Evolutionary conservation across 2,797 vertebrate species (phyloP).

Genomic region (Emys orbicularis): DNA sequence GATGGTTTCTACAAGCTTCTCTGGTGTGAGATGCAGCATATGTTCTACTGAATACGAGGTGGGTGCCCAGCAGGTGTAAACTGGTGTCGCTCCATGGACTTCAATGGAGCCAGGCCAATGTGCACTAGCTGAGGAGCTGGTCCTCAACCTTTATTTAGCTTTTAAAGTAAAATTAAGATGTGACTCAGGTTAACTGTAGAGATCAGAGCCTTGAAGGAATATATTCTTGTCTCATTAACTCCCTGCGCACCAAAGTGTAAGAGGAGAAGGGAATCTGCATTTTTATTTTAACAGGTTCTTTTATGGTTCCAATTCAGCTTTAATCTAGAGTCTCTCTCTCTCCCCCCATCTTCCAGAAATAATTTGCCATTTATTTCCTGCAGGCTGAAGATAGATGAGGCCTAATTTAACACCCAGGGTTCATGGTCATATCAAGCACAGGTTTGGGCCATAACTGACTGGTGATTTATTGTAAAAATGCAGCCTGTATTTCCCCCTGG

Average conservation of each 20-base stretch:
- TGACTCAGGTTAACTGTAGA: neutral
- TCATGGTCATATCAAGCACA: accelerated
- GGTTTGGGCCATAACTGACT: neutral
- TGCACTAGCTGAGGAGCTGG: neutral
- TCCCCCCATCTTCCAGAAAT: neutral
- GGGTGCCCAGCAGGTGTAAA: neutral
- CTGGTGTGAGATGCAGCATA: neutral
- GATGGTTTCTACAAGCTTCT: neutral
- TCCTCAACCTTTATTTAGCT: neutral
- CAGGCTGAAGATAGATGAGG: constrained; percentile 26
- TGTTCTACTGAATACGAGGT: neutral
- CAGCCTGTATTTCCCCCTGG: neutral
- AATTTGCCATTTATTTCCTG: constrained; percentile 25
- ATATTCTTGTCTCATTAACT: neutral
- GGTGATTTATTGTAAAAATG: constrained; percentile 13
- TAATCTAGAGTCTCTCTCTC: constrained; percentile 9
- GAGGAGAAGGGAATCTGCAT: constrained; percentile 27
- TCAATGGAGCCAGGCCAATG: accelerated
- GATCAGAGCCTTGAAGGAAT: neutral
- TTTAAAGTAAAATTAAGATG: neutral
- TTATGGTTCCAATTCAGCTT: constrained; percentile 24
- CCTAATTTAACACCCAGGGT: constrained; percentile 1
- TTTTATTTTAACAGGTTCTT: neutral
- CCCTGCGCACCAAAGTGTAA: neutral
- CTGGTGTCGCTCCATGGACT: neutral